Evolutionary conservation across 2,113 vertebrate species (phyloP).

Genomic region (Thalassarche chlororhynchos): DNA sequence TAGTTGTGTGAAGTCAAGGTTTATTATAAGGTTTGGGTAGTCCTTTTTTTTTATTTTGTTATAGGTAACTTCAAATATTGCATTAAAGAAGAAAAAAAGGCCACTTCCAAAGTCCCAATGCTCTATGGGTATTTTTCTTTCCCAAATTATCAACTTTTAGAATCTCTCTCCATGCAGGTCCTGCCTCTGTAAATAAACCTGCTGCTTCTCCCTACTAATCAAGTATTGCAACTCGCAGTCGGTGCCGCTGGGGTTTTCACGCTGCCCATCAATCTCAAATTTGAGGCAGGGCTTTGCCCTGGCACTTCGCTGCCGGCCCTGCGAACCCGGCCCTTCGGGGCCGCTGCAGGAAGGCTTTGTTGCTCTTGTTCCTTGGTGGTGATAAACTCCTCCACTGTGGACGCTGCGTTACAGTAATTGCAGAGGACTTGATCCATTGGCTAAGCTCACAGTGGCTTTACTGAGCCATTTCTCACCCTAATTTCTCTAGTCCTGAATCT

Average conservation of each 20-base stretch:
- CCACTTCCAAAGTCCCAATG: neutral
- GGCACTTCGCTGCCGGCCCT: neutral
- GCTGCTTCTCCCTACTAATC: neutral
- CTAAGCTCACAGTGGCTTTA: neutral
- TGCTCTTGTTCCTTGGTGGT: neutral
- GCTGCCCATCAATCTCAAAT: rapidly evolving
- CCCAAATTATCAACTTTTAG: neutral
- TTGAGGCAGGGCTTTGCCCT: neutral
- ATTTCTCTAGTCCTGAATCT: neutral
- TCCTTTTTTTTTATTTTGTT: neutral
- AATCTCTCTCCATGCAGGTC: neutral
- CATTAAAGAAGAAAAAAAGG: neutral
- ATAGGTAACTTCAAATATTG: neutral
- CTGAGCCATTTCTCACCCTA: neutral
- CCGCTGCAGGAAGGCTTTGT: neutral
- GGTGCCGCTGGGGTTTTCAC: neutral
- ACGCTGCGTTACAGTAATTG: neutral
- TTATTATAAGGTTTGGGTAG: neutral
- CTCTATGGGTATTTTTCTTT: neutral
- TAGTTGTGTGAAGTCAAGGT: neutral
- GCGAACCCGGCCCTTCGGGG: rapidly evolving
- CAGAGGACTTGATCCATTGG: neutral
- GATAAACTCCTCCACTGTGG: neutral
- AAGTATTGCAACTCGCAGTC: neutral
- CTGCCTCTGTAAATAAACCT: neutral